phyloP scores from a whole-genome alignment of 2,888 invertebrate species.

The Hypena proboscidalis region DNA sequence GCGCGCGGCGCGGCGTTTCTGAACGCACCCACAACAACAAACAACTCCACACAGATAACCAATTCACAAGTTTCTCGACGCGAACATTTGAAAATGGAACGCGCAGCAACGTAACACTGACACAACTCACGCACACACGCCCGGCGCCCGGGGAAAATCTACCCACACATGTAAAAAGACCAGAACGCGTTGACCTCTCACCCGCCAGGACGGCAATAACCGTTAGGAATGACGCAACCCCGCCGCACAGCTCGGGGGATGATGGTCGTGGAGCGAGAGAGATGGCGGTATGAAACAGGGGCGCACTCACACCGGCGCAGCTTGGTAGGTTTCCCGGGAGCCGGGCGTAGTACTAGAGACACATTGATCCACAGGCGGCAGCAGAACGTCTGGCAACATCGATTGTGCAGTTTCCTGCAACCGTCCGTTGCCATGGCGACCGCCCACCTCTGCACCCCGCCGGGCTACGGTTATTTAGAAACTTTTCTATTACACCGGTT shows the following conservation, averaged over 20 bases:
- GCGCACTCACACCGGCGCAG: conserved; percentile 54
- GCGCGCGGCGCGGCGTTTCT: conserved; percentile 53
- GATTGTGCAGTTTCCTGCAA: conserved; percentile 85
- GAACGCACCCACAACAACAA: conserved; percentile 64
- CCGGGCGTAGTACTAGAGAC: conserved; percentile 85
- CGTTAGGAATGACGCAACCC: conserved; percentile 38
- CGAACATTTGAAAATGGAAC: conserved; percentile 71
- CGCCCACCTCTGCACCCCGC: conserved; percentile 72
- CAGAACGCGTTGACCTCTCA: conserved; percentile 53
- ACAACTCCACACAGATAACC: conserved; percentile 70
- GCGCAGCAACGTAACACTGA: conserved; percentile 61
- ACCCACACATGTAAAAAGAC: conserved; percentile 55
- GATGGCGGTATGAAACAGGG: conserved; percentile 45
- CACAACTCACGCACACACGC: conserved; percentile 59
- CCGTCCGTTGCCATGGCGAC: conserved; percentile 73
- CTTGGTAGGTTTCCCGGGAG: conserved; percentile 75
- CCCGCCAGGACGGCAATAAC: conserved; percentile 40
- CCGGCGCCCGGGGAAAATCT: conserved; percentile 66
- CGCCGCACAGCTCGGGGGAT: conserved; percentile 48
- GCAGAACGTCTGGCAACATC: conserved; percentile 80
- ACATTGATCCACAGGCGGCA: conserved; percentile 81
- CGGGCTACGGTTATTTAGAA: conserved; percentile 61
- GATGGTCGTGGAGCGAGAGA: conserved; percentile 50
- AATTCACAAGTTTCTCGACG: conserved; percentile 77
- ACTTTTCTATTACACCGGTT: conserved; percentile 59